Percentiles rank a stretch among this genome's conserved stretches.
Evolutionary conservation across 2,113 vertebrate genomes (phyloP).

Genomic region (Paramormyrops kingsleyae): DNA sequence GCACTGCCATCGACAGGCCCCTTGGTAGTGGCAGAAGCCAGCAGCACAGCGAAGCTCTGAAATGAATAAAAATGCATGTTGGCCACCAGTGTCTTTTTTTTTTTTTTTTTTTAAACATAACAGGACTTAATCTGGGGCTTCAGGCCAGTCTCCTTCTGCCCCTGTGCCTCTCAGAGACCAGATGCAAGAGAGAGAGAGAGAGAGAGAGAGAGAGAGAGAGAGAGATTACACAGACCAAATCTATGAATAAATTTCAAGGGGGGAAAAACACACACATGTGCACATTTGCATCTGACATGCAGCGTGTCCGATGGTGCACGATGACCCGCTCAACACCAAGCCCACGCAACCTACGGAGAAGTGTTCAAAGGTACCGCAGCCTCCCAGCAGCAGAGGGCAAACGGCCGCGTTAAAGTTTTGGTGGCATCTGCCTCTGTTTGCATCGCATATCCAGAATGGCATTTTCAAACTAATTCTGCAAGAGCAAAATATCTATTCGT

Average conservation of each 20-base stretch:
- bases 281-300: conserved; percentile 22
- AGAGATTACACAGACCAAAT: conserved; percentile 28
- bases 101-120: conserved; percentile 10
- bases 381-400: conserved; percentile 30
- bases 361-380: conserved; percentile 11
- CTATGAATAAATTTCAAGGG: conserved; percentile 3
- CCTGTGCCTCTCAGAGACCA: conserved; percentile 6
- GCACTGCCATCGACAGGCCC: conserved; percentile 31
- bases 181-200: background rate
- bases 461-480: conserved; percentile 26
- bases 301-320: conserved; percentile 23
- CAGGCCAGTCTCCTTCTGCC: conserved; percentile 24
- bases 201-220: conserved; percentile 2
- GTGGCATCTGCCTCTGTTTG: conserved; percentile 34
- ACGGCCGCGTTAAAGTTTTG: conserved; percentile 29
- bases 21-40: conserved; percentile 22
- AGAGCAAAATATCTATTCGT: conserved; percentile 31
- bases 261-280: conserved; percentile 1
- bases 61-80: conserved; percentile 26
- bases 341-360: conserved; percentile 21
- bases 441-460: conserved; percentile 9
- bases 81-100: conserved; percentile 5
- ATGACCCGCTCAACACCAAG: conserved; percentile 21
- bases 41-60: conserved; percentile 5
- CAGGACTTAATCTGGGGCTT: conserved; percentile 15